A percentile compares a stretch with the other conserved stretches of the same genome.
Evolutionary conservation across 2,113 vertebrate species (phyloP).

Genomic region (Syrmaticus mikado): DNA sequence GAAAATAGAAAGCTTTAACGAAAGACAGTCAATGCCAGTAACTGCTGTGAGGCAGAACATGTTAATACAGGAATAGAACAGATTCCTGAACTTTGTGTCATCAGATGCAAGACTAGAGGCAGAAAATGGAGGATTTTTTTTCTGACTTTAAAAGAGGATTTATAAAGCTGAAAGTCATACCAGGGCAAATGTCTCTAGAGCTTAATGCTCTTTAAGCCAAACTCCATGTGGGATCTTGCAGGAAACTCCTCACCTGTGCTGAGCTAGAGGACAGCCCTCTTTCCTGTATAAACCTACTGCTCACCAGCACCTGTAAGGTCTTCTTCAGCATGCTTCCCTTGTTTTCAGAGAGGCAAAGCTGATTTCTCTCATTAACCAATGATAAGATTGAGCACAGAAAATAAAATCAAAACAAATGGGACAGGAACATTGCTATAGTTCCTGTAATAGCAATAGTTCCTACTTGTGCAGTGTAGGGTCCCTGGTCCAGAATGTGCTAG

Average conservation of each 20-base stretch:
- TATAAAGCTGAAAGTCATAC: neutral
- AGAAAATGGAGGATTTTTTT: neutral
- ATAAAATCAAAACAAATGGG: neutral
- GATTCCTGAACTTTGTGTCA: neutral
- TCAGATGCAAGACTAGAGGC: neutral
- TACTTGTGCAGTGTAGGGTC: neutral
- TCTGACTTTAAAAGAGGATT: neutral
- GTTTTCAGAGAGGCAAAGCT: neutral
- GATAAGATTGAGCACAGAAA: neutral
- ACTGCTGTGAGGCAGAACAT: neutral
- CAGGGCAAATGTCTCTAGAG: neutral
- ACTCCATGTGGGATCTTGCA: neutral
- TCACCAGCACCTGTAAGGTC: neutral
- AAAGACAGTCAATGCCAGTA: neutral
- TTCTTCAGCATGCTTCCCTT: neutral
- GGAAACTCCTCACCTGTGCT: neutral
- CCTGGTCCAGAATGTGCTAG: neutral
- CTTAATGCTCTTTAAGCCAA: neutral
- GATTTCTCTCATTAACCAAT: neutral
- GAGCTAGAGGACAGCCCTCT: neutral
- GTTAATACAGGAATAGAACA: neutral
- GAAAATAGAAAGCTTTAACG: neutral
- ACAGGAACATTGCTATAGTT: neutral
- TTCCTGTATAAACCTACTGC: neutral
- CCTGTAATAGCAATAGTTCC: neutral